Evolutionary conservation across 1,140 invertebrate genomes (phyloP), one percentile per base, ranked within the genome.

Genomic region (Drosophila baimaii): DNA sequence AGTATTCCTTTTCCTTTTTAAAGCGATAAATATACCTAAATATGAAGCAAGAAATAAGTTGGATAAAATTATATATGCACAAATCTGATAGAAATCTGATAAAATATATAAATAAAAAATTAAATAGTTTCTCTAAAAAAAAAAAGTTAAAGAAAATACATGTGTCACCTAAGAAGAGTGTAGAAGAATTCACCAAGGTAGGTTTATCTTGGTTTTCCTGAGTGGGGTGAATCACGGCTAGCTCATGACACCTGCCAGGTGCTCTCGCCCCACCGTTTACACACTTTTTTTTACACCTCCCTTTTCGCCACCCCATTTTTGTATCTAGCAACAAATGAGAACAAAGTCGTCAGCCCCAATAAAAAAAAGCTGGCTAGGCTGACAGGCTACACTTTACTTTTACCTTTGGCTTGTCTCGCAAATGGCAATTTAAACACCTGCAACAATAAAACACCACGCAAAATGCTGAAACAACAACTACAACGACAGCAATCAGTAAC

Each of bases 371-470:
- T 31, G 7, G 37, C 21, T 25, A 19, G 25, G 23, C 71, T 56
- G 47, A 15, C 54, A 41, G 43, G 61, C 59, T 56, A 73, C 70
- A 58, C 51, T 54, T 54, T 35, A 35, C 19, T 25, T 25, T 54
- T 69, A 69, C 64, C 68, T 70, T 39, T 69, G 17, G 25, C 68
- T 57, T 39, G 43, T 39, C 65, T 69, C 84, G 72, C 84, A 65
- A 54, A 46, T 69, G 62, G 31, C 65, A 69, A 55, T 82, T 88
- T 79, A 79, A 85, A 76, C 79, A 82, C 76, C 72, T 88, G 83
- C 79, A 79, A 68, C 49, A 77, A 82, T 73, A 82, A 82, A 59
- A 70, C 74, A 78, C 54, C 64, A 57, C 55, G 47, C 61, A 56
- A 47, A 65, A 77, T 59, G 61, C 13, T 63, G 58, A 56, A 54